Evolutionary conservation across 2,797 vertebrate genomes (phyloP), one percentile per base, ranked within the genome.

Genomic region (Allobates femoralis): DNA sequence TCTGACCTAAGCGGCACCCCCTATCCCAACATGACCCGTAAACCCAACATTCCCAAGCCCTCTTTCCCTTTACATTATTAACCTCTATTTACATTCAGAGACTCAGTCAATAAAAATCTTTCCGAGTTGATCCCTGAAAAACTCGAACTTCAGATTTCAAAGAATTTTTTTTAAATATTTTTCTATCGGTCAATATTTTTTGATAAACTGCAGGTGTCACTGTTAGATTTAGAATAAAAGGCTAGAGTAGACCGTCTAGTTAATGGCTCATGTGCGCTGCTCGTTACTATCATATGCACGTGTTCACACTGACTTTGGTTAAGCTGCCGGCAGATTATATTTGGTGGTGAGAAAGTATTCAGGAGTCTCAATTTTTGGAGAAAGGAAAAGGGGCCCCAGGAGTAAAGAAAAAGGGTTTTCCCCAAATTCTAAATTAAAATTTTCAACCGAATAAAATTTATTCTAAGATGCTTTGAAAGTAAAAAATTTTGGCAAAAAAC

Each of bases 171-270:
- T 73, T 5, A n/a, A n/a, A n/a, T 2, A 19, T 21, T 2, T 34
- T 28, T 50, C 16, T 75, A 11, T 75, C 53, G 85, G 83, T 76
- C 79, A 41, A 94, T 91, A 6, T 66, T 1, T 21, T 0, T n/a
- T 32, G 84, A 78, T 89, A 87, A 79, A 88, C 94, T 94, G 94
- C 92, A 95, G 94, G 91, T 94, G 94, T 95, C 95, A 94, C 94
- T 94, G 89, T 95, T 89, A 88, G 91, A 92, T 92, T 90, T 95
- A 53, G 46, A 93, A 94, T 94, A 71, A 86, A 58, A 89, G 23
- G n/a, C n/a, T n/a, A 89, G 23, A n/a, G n/a, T n/a, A n/a, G 62
- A 81, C 71, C 82, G 5, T 7, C 58, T 15, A 23, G 34, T 23
- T 84, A 28, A 62, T 58, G 2, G 23, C 10, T n/a, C 26, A 5